Percentiles rank a stretch among this genome's conserved stretches.
phyloP scores from a whole-genome alignment of 2,113 vertebrate species.

The Labrus mixtus region DNA sequence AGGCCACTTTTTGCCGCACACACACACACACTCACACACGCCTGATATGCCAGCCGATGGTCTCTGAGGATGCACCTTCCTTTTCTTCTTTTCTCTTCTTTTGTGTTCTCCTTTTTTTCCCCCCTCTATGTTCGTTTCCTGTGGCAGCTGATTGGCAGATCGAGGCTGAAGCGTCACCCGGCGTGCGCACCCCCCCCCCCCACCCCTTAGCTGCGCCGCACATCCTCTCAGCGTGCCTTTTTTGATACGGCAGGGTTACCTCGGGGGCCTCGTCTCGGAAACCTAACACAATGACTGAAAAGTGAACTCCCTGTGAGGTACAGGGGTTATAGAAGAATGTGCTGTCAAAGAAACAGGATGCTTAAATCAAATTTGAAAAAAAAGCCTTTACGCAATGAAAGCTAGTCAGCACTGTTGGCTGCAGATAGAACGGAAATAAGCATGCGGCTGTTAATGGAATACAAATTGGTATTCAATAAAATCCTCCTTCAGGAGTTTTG shows the following conservation, averaged over 20 bases:
- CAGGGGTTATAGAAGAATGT: slow-evolving; percentile 36
- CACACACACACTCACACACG: slow-evolving; percentile 3
- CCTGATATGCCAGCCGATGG: slow-evolving; percentile 44
- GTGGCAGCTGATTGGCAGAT: slow-evolving; percentile 76
- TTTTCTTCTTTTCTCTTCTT: slow-evolving; percentile 5
- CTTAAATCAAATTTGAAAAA: slow-evolving; percentile 48
- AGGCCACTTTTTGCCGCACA: slow-evolving; percentile 39
- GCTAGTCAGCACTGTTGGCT: not conserved
- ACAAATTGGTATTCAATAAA: slow-evolving; percentile 36
- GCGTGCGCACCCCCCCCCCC: slow-evolving; percentile 3
- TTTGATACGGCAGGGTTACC: slow-evolving; percentile 60
- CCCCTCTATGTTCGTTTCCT: slow-evolving; percentile 33
- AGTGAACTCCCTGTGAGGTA: slow-evolving; percentile 33
- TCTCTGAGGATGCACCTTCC: slow-evolving; percentile 27
- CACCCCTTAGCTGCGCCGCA: slow-evolving; percentile 22
- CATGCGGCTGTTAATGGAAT: slow-evolving; percentile 29
- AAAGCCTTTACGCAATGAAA: slow-evolving; percentile 19
- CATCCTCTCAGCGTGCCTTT: slow-evolving; percentile 43
- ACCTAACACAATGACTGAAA: slow-evolving; percentile 50
- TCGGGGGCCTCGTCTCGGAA: slow-evolving; percentile 24
- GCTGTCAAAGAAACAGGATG: slow-evolving; percentile 26
- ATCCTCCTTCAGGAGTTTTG: no score
- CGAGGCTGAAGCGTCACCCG: slow-evolving; percentile 66
- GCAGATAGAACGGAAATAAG: slow-evolving; percentile 5
- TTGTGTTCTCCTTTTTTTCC: not conserved